Base-by-base conservation (phyloP, 2,113 vertebrate genomes). In the Sinocyclocheilus anophthalmus region DNA sequence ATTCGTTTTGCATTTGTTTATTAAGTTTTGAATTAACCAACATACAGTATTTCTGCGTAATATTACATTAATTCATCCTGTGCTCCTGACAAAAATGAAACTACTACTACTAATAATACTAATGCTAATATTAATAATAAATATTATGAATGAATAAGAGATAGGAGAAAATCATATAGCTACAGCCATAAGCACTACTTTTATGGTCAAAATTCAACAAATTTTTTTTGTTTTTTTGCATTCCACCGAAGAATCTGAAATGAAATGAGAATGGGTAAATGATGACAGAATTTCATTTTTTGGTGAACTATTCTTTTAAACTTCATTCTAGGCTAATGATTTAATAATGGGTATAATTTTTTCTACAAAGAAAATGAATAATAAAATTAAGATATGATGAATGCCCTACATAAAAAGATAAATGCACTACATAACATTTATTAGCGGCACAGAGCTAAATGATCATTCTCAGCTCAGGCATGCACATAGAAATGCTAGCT, bases 401-500 rank as follows among this genome's bases (percentile, higher is more conserved):
- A 59, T 7, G 55, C 18, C 2, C 55, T 22, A 20, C 55, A 57
- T 57, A 57, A 57, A 20, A 57, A 20, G 18, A 57, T 57, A 20
- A 57, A 57, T 55, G 53, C 53, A 55, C 55, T 57, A 57, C 55
- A 57, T 7, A 57, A 63, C 26, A 55, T 45, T 57, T 42, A 39
- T 55, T 73, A 79, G 69, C 59, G 33, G 10, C 53, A 53, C 57
- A 81, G 22, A 24, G 50, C 82, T 53, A 4, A 45, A 48, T 10
- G 48, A 45, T 53, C 73, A 55, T 12, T 67, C 39, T 76, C 3
- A 77, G 75, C 61, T 48, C 33, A 26, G 16, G 69, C 57, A 48
- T 55, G 45, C n/a, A 45, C 13, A 76, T 59, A 30, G 59, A 26
- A 81, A 76, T 0, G 24, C 61, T 81, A 72, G n/a, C 72, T 85